Conservation (phyloP, 2,797 vertebrate species). For the Micropoecilia bifurca region DNA sequence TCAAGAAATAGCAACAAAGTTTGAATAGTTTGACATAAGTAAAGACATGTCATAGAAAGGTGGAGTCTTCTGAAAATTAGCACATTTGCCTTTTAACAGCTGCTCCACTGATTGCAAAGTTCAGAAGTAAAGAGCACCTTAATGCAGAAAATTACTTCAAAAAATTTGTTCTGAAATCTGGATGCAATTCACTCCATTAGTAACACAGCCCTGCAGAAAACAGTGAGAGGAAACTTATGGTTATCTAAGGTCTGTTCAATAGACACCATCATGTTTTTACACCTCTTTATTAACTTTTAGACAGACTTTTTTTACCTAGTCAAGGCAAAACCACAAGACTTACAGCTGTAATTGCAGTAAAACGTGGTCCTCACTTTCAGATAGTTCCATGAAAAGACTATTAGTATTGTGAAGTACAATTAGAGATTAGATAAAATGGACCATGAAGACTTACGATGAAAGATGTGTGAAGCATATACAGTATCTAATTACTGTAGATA, state of each 20-base stretch:
- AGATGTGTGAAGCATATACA: background rate
- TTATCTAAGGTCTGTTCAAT: background rate
- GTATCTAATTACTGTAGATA: too few species aligned
- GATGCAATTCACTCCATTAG: background rate
- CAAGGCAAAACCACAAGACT: background rate
- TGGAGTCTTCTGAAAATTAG: background rate
- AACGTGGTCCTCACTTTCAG: background rate
- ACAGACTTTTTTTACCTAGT: background rate
- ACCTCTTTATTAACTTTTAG: background rate
- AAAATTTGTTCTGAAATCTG: background rate
- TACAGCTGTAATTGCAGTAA: background rate
- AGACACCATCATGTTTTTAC: background rate
- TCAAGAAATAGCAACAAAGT: too few species aligned
- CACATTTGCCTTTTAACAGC: background rate
- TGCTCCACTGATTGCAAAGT: background rate
- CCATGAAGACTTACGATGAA: background rate
- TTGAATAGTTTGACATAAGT: background rate
- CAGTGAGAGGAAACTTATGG: background rate
- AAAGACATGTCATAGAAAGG: background rate
- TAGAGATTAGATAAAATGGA: background rate
- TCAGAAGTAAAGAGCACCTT: background rate
- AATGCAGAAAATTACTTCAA: background rate
- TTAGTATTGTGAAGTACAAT: background rate
- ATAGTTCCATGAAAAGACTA: background rate
- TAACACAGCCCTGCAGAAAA: background rate